Evolutionary conservation across 2,888 invertebrate genomes (phyloP), one percentile per base, ranked within the genome.

Genomic region (Venustoraphidia nigricollis): DNA sequence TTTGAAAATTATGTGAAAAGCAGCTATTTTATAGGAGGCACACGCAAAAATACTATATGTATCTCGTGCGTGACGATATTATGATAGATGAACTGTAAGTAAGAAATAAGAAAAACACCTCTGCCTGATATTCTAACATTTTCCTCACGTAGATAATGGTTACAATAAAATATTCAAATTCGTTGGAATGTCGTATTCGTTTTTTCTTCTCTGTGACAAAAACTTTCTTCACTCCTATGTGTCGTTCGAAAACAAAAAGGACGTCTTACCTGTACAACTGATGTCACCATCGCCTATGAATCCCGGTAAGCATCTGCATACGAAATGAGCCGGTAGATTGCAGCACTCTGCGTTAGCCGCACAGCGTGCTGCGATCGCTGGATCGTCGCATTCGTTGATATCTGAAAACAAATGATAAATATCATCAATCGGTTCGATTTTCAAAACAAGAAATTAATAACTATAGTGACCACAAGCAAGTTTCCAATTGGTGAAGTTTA

Each of bases 381-480:
- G 90, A 69, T 90, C 86, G 62, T 83, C 81, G 67, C 95, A 96
- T 74, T 96, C 95, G 72, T 96, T 85, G 67, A 95, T 89, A 70
- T 91, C 90, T 89, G 66, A 8, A 66, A 64, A 51, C 50, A 53
- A 53, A 51, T 49, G 38, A 47, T 41, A 44, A 40, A 45, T 34
- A 11, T 14, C 2, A 44, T 41, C 9, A 49, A 27, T 49, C 8
- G 38, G 6, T 17, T 13, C 8, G 2, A 3, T 38, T 38, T 38
- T 38, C 8, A 8, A 39, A 39, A 10, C n/a, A 39, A 27, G 27
- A 27, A 27, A 27, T 27, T 6, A 6, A 27, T 27, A 27, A 27
- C n/a, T n/a, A 17, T 17, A 17, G 17, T 17, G 17, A 17, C 17
- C 17, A 17, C 3, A 17, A 17, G 17, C 17, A 17, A 17, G 17